Conservation (phyloP, 2,888 invertebrate genomes). For the Galerucella calmariensis region DNA sequence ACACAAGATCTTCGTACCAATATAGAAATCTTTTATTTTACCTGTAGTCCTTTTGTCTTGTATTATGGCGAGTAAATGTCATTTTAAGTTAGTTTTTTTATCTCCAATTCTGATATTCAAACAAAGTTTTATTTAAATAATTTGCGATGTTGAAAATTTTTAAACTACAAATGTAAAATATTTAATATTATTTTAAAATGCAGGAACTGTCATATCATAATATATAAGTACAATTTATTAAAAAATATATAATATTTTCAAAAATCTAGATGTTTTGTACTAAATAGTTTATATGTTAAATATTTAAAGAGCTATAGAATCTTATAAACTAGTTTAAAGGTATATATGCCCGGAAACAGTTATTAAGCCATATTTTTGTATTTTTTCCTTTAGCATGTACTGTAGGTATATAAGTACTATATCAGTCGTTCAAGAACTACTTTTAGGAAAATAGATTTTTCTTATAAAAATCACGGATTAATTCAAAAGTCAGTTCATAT, state of each 20-base stretch:
- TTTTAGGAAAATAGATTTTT: neutral
- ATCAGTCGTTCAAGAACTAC: too few species aligned
- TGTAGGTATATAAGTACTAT: neutral
- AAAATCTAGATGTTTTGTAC: conserved; percentile 14
- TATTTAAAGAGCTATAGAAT: conserved; percentile 4
- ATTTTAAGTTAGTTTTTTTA: neutral
- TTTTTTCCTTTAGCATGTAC: neutral
- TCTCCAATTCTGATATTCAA: too few species aligned
- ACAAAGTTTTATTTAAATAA: neutral
- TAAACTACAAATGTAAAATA: neutral
- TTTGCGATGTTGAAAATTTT: neutral
- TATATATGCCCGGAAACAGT: neutral
- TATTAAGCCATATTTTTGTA: neutral
- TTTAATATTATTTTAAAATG: conserved; percentile 7
- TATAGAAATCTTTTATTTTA: neutral
- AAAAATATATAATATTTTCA: conserved; percentile 4
- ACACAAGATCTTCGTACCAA: neutral
- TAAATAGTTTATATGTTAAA: conserved; percentile 14
- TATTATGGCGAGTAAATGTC: neutral
- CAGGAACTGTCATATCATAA: conserved; percentile 24
- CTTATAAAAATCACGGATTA: neutral
- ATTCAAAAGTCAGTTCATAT: conserved; percentile 1
- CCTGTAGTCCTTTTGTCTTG: neutral
- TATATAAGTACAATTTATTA: conserved; percentile 12
- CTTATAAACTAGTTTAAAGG: neutral